Evolutionary conservation across 1,140 invertebrate species (phyloP).

Genomic region (Rhagoletis zephyria): DNA sequence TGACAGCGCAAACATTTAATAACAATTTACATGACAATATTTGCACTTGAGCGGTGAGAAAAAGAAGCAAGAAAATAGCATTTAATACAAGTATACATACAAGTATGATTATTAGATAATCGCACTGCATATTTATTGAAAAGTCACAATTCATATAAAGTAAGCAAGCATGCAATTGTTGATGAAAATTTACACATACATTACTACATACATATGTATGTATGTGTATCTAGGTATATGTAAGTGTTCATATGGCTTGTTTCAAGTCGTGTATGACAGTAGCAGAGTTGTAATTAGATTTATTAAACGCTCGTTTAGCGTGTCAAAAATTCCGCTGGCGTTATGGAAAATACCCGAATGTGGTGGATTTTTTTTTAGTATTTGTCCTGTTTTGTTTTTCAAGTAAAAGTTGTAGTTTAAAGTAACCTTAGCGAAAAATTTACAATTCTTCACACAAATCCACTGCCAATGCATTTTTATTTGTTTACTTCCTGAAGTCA

Average conservation of each 20-base stretch:
- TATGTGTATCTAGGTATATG: not conserved
- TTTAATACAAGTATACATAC: not conserved
- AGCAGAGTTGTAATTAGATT: not conserved
- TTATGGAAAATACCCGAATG: not conserved
- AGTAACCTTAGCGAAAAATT: not conserved
- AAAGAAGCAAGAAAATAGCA: not conserved
- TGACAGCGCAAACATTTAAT: not conserved
- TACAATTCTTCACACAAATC: too few species aligned
- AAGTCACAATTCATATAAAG: not conserved
- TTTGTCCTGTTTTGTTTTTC: not conserved
- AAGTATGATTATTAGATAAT: constrained; percentile 8
- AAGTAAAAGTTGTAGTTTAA: not conserved
- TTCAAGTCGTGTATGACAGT: not conserved
- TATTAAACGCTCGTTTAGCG: constrained; percentile 1
- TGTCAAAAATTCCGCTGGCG: not conserved
- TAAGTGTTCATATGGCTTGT: too few species aligned
- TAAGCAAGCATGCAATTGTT: not conserved
- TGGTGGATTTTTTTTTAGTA: not conserved
- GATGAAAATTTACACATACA: not conserved
- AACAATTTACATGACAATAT: constrained; percentile 11
- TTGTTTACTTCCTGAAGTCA: not conserved
- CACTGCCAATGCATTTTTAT: not conserved
- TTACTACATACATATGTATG: not conserved
- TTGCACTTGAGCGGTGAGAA: constrained; percentile 10
- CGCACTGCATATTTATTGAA: not conserved